phyloP scores from a whole-genome alignment of 2,888 invertebrate genomes.

The Eristalis arbustorum region DNA sequence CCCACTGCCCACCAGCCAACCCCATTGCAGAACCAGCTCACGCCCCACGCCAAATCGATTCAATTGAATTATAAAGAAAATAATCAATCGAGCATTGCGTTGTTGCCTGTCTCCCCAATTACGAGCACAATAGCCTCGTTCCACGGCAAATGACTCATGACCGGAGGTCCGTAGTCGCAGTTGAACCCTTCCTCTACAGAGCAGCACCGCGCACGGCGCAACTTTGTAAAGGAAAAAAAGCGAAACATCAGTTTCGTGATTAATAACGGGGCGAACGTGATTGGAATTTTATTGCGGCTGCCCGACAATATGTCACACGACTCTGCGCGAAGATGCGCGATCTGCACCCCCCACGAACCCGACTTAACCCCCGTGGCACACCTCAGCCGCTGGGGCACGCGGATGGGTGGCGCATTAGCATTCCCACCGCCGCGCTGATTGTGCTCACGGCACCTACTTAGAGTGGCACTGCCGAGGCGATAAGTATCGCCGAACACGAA shows the following conservation, averaged over 20 bases:
- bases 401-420: slow-evolving; percentile 17
- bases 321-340: slow-evolving; percentile 55
- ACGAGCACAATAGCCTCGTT: slow-evolving; percentile 30
- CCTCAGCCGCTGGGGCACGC: slow-evolving; percentile 23
- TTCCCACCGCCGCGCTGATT: slow-evolving; percentile 49
- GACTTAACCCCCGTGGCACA: slow-evolving; percentile 67
- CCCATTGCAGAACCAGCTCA: slow-evolving; percentile 32
- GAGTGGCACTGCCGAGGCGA: background rate
- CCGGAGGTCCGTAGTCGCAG: background rate
- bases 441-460: slow-evolving; percentile 62
- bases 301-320: slow-evolving; percentile 54
- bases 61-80: slow-evolving; percentile 54
- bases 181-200: slow-evolving; percentile 2
- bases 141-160: slow-evolving; percentile 26
- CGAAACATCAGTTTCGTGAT: slow-evolving; percentile 62
- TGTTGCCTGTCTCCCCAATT: background rate
- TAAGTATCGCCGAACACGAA: slow-evolving; percentile 52
- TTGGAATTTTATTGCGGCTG: slow-evolving; percentile 47
- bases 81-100: slow-evolving; percentile 36
- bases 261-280: slow-evolving; percentile 64
- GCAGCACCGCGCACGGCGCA: background rate
- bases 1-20: too few species aligned
- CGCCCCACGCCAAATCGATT: slow-evolving; percentile 33
- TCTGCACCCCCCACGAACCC: slow-evolving; percentile 12
- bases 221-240: slow-evolving; percentile 8